These are phyloP conservation scores for Cyprinella venusta DNA, from an alignment of 2,797 vertebrate species.

Conservation along the genomic window DNA sequence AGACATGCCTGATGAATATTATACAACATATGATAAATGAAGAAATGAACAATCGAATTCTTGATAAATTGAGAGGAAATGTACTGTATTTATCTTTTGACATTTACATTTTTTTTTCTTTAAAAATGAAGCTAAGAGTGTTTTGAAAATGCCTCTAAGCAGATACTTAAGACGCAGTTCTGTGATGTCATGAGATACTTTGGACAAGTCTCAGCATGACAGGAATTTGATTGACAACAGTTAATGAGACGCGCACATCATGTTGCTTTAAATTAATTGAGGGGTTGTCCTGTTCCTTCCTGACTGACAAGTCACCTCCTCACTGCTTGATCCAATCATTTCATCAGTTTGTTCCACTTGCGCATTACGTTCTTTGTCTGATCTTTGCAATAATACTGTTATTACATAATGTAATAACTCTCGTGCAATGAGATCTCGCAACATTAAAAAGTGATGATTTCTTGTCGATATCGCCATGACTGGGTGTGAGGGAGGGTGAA, in stretches of 20 bases:
- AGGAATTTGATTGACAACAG: slow-evolving; percentile 18
- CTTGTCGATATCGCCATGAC: no score
- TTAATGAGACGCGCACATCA: neutral
- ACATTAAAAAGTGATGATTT: no score
- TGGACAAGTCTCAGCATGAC: slow-evolving; percentile 10
- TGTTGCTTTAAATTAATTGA: slow-evolving; percentile 3
- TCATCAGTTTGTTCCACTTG: neutral
- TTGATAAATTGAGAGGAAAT: neutral
- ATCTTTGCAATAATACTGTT: neutral
- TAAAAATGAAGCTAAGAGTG: no score
- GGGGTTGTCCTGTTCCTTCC: neutral
- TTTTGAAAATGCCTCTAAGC: neutral
- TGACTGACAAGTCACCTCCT: slow-evolving; percentile 8
- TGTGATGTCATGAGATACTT: slow-evolving; percentile 20
- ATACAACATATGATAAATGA: neutral
- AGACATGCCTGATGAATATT: neutral
- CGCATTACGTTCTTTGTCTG: neutral
- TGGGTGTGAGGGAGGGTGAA: no score
- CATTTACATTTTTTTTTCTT: neutral
- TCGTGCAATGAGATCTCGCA: no score
- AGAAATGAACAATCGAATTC: neutral
- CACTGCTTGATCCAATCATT: neutral
- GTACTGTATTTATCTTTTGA: neutral
- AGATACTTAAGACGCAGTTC: neutral
- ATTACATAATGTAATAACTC: no score